Base-by-base conservation (phyloP, 92 coral and sea anemone species). In the Isaurus tuberculatus region DNA sequence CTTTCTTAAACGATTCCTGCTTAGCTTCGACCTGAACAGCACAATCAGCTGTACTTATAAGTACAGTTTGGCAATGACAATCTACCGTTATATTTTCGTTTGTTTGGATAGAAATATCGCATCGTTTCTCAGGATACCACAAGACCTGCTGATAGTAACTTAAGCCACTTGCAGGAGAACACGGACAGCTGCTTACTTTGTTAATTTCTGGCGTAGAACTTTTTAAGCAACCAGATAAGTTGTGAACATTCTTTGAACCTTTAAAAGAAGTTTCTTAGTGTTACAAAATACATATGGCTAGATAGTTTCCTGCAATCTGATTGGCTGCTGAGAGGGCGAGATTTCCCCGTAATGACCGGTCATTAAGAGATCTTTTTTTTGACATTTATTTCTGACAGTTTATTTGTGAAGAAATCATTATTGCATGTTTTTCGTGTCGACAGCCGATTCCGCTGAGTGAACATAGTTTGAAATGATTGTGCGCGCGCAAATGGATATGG, bases 1-100 rank as follows among this genome's bases (percentile, higher is more conserved):
- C 97, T 26, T 44, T 71, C 44, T 89, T 86, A 86, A 93, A 91
- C 8, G 97, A 92, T 34, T 93, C 94, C 51, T 65, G 70, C 5
- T 58, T 43, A 8, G 69, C 91, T 68, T 82, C 88, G 9, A 93
- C 94, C 80, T 93, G 97, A 11, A 85, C 75, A 15, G 70, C 83
- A 48, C 82, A 65, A 49, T 48, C 85, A 20, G n/a, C 58, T 27
- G 61, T 65, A 49, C 29, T 36, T 42, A 68, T 57, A 65, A 23
- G 64, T 27, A 32, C 32, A 13, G 92, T 89, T 73, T 89, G 86
- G 17, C 72, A 40, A n/a, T 13, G 29, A 46, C 73, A 37, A 73
- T 85, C 86, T 19, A 57, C 19, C 8, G 40, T 22, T 28, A 31
- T 13, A 14, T 73, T 65, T 22, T 80, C 71, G 32, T 11, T 44